Conservation (phyloP, 2,113 vertebrate genomes). For the Rhabdomys dilectus region DNA sequence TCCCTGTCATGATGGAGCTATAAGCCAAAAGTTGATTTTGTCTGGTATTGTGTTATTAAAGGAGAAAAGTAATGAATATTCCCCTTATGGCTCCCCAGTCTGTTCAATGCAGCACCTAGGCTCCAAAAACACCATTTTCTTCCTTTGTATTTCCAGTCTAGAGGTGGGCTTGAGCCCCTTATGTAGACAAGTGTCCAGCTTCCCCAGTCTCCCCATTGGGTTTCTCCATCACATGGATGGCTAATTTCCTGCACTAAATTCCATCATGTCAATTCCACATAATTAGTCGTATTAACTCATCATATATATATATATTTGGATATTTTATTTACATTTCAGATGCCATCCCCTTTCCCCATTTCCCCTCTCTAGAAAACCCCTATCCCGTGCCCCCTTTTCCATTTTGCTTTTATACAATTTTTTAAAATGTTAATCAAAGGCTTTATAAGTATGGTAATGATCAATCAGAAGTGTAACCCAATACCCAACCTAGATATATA, state of each 20-base stretch:
- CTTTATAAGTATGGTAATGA: no score
- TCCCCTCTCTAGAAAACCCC: no score
- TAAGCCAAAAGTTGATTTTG: background rate
- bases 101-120: background rate
- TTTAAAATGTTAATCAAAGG: no score
- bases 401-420: no score
- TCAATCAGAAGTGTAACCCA: no score
- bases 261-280: background rate
- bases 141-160: background rate
- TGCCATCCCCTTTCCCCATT: no score
- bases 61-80: background rate
- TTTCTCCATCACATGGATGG: background rate
- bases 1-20: background rate
- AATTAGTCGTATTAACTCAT: conserved; percentile 1
- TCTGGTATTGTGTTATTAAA: background rate
- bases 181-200: background rate
- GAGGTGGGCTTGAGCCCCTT: background rate
- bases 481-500: no score
- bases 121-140: background rate
- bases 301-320: no score
- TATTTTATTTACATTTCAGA: no score
- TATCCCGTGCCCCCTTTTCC: no score
- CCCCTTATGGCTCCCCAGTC: background rate
- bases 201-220: background rate
- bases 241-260: background rate